Evolutionary conservation across 2,888 invertebrate species (phyloP), one percentile per base, ranked within the genome.

Genomic region (Drosophila percnosoma): DNA sequence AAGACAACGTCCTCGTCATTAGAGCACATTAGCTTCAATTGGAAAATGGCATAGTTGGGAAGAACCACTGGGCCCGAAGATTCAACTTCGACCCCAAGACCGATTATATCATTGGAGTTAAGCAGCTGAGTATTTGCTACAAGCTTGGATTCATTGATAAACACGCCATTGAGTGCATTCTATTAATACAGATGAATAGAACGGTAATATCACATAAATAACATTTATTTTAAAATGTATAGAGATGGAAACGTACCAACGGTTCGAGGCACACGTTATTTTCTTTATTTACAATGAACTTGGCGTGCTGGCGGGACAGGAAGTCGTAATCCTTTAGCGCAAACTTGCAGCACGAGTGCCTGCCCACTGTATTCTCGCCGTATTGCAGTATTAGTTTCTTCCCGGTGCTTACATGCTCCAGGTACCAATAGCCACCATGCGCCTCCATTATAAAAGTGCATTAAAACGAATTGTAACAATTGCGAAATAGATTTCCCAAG

Each of bases 161-260:
- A 92, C 2, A 92, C 76, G 0, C 93, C 93, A 79, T 93, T 93
- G 27, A 83, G 68, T 0, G 92, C 82, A 27, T 83, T 75, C 91
- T 92, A 36, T 36, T 8, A 7, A 36, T 8, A 27, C 2, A 15
- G 18, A 1, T 15, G 8, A 42, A 21, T 5, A 8, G 21, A 24
- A 24, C 2, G 24, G 2, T 36, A 15, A 18, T 1, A 4, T 55
- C 6, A 15, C 18, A 24, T 24, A 27, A 18, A 29, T 2, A 27
- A 36, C 4, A 27, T 54, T 24, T 18, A 27, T 27, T 18, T n/a
- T 18, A 13, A 38, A n/a, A 13, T 29, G 4, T 18, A 38, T n/a
- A 15, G n/a, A 45, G 24, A 24, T 15, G 8, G 15, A 45, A 45
- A 64, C 90, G 75, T 82, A 92, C 92, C 91, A 91, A 64, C 31